These are phyloP conservation scores for Actinopyga echinites DNA, from an alignment of 53 echinoderm and acorn worm genomes.

Conservation along the genomic window DNA sequence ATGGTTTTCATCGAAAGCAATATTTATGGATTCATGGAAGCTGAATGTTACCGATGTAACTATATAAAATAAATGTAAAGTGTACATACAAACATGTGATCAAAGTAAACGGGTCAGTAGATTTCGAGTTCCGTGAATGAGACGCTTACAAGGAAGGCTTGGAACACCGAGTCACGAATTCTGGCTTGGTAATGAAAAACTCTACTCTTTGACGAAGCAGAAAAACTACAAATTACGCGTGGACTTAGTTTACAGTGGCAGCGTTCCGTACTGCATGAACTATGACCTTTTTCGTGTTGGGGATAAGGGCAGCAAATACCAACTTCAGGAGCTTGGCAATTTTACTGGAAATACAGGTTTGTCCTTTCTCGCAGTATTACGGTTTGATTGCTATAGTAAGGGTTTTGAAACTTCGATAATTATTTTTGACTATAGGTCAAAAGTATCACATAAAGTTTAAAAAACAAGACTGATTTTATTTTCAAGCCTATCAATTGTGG, in stretches of 20 bases:
- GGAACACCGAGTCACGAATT: background rate
- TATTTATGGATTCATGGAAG: no score
- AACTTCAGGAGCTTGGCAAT: background rate
- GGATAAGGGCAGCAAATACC: background rate
- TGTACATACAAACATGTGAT: no score
- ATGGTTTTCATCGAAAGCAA: no score
- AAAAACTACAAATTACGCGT: slow-evolving; percentile 6
- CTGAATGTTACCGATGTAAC: no score
- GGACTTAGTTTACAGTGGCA: background rate
- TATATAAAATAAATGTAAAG: no score
- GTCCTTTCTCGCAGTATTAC: no score
- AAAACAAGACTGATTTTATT: no score
- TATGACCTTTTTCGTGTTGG: background rate
- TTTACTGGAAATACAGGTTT: slow-evolving; percentile 10
- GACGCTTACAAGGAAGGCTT: slow-evolving; percentile 11
- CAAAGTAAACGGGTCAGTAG: background rate
- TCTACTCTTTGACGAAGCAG: background rate
- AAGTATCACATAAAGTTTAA: no score
- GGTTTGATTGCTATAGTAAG: no score
- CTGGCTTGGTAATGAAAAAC: slow-evolving; percentile 17
- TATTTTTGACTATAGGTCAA: no score
- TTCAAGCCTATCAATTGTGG: no score
- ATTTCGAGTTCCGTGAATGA: background rate
- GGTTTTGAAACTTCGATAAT: no score
- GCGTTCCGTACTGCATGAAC: background rate